Evolutionary conservation across 2,113 vertebrate species (phyloP), one percentile per base, ranked within the genome.

Genomic region (Tyto alba): DNA sequence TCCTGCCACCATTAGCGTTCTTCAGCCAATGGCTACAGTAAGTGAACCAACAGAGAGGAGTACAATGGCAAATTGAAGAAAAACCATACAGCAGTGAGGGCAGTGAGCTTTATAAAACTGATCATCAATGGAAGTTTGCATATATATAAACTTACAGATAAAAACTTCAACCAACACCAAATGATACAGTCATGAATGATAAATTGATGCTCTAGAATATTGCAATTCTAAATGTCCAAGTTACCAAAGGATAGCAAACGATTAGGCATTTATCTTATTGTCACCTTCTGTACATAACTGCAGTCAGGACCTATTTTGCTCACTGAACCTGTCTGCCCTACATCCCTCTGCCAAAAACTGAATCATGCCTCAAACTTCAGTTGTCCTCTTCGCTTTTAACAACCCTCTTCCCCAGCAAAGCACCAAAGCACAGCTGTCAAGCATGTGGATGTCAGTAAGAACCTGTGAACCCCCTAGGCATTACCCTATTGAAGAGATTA

Each of bases 31-130:
- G 6, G 50, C 62, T 27, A 16, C 1, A 43, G 27, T 13, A 41
- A 57, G n/a, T 41, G 50, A 93, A 67, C 11, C 36, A 67, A 13
- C 5, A 20, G n/a, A 47, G 13, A 79, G 18, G 12, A 66, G 41
- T 2, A 62, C 27, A 59, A 53, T 0, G 0, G 34, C 17, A 60
- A 56, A 59, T 1, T 0, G 0, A 55, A 64, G 23, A 15, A 38
- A 68, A 60, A 1, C 1, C 22, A 48, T 5, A 16, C 7, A 85
- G 21, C 32, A 32, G 17, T 10, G 17, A 88, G 25, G 30, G 19
- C 7, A 48, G 32, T 4, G 6, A 3, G 2, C n/a, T 88, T 43
- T 25, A 45, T 27, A 53, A 40, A 57, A 66, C 40, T 3, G 8
- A 18, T 38, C 2, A 55, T 23, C 8, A 8, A 7, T 36, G 26